Evolutionary conservation across 2,888 invertebrate species (phyloP).

Genomic region (Dicyrtomina minuta): DNA sequence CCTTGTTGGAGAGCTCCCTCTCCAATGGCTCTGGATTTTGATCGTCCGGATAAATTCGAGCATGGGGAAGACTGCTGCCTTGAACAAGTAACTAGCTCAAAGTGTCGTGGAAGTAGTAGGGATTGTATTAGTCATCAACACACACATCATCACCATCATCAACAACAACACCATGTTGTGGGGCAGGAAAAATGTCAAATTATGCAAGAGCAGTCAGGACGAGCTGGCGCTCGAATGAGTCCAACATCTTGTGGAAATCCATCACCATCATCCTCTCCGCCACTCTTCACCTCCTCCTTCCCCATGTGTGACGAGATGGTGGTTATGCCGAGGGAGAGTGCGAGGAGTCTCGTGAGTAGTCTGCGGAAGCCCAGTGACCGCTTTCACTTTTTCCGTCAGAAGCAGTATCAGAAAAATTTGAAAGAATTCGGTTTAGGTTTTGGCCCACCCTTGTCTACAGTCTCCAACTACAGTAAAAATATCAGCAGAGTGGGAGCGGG

Average conservation of each 20-base stretch:
- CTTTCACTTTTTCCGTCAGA: conserved; percentile 30
- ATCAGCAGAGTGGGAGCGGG: neutral
- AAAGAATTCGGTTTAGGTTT: conserved; percentile 32
- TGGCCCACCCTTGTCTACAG: neutral
- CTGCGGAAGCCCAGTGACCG: conserved; percentile 16
- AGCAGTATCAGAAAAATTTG: conserved; percentile 34
- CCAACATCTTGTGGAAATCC: too few species aligned
- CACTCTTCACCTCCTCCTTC: too few species aligned
- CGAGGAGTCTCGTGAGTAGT: neutral
- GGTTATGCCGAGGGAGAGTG: neutral
- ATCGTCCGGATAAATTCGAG: neutral
- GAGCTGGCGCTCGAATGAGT: too few species aligned
- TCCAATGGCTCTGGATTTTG: conserved; percentile 1
- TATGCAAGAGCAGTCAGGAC: too few species aligned
- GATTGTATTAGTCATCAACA: conserved; percentile 4
- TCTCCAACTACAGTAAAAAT: neutral
- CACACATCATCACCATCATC: conserved; percentile 12
- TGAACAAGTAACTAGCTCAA: neutral
- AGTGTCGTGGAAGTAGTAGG: neutral
- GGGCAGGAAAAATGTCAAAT: too few species aligned
- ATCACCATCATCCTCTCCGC: too few species aligned
- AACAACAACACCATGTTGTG: too few species aligned
- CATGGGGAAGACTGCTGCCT: conserved; percentile 16
- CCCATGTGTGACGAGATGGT: neutral
- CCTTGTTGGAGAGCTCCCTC: conserved; percentile 27